Evolutionary conservation across 2,113 vertebrate species (phyloP).

Genomic region (Puntigrus tetrazona): DNA sequence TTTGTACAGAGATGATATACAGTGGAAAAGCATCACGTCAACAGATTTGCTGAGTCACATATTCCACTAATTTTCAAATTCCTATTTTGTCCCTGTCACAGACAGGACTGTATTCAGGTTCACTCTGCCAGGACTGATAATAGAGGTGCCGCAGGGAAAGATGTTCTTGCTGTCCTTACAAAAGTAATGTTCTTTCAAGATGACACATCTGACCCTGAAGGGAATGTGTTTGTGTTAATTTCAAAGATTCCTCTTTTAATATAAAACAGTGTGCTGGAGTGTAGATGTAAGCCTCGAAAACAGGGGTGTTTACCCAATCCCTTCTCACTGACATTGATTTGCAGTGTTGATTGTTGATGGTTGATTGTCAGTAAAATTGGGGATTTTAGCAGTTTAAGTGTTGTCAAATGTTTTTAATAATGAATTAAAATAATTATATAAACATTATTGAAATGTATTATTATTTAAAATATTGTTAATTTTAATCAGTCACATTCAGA

Average conservation of each 20-base stretch:
- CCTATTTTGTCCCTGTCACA: slow-evolving; percentile 56
- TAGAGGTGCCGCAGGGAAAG: slow-evolving; percentile 50
- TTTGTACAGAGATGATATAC: slow-evolving; percentile 56
- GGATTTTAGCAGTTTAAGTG: neutral
- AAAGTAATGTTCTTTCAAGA: slow-evolving; percentile 59
- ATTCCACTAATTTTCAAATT: slow-evolving; percentile 47
- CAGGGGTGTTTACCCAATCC: neutral
- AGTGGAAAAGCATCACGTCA: slow-evolving; percentile 53
- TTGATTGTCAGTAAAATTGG: neutral
- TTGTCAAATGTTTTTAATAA: neutral
- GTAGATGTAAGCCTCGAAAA: neutral
- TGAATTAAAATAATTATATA: neutral
- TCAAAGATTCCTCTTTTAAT: neutral
- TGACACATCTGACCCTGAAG: slow-evolving; percentile 48
- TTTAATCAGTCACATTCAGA: neutral
- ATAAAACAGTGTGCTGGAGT: neutral
- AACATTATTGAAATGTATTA: neutral
- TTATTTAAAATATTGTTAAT: too few species aligned
- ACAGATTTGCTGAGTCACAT: slow-evolving; percentile 54
- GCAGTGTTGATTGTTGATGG: neutral
- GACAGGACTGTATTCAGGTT: slow-evolving; percentile 57
- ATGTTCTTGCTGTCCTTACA: slow-evolving; percentile 52
- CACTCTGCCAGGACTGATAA: slow-evolving; percentile 52
- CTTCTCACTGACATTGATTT: neutral
- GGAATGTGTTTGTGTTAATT: slow-evolving; percentile 44